phyloP scores from a whole-genome alignment of 2,113 vertebrate genomes.

The Cnemophilus loriae region DNA sequence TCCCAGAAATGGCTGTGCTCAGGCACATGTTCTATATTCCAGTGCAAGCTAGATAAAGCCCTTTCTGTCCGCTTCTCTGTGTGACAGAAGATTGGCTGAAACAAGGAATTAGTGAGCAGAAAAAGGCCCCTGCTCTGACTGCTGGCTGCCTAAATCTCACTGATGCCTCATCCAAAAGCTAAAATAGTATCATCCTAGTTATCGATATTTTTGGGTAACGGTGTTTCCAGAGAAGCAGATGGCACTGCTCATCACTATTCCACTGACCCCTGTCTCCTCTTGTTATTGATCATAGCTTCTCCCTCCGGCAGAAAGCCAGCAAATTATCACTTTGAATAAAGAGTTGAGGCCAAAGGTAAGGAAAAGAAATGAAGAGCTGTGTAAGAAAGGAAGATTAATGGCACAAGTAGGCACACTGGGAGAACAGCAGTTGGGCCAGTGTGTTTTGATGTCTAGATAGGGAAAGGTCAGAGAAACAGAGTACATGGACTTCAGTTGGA shows the following conservation, averaged over 20 bases:
- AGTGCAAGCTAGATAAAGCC: background rate
- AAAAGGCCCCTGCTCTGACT: background rate
- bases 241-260: slow-evolving; percentile 53
- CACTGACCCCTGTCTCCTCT: slow-evolving; percentile 30
- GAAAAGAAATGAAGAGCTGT: slow-evolving; percentile 45
- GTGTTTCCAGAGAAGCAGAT: slow-evolving; percentile 32
- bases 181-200: slow-evolving; percentile 23
- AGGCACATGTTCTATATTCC: background rate
- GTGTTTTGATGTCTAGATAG: slow-evolving; percentile 35
- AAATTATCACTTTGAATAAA: slow-evolving; percentile 64
- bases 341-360: slow-evolving; percentile 57
- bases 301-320: slow-evolving; percentile 24
- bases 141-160: background rate
- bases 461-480: slow-evolving; percentile 48
- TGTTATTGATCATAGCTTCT: slow-evolving; percentile 64
- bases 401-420: slow-evolving; percentile 26
- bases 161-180: background rate
- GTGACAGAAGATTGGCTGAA: background rate
- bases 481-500: slow-evolving; percentile 9
- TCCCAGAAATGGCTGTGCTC: background rate
- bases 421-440: slow-evolving; percentile 26
- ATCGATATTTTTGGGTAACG: slow-evolving; percentile 25
- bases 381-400: slow-evolving; percentile 52
- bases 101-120: background rate
- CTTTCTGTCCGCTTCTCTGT: background rate